Evolutionary conservation across 2,113 vertebrate species (phyloP).

Genomic region (Chelonoidis abingdonii): DNA sequence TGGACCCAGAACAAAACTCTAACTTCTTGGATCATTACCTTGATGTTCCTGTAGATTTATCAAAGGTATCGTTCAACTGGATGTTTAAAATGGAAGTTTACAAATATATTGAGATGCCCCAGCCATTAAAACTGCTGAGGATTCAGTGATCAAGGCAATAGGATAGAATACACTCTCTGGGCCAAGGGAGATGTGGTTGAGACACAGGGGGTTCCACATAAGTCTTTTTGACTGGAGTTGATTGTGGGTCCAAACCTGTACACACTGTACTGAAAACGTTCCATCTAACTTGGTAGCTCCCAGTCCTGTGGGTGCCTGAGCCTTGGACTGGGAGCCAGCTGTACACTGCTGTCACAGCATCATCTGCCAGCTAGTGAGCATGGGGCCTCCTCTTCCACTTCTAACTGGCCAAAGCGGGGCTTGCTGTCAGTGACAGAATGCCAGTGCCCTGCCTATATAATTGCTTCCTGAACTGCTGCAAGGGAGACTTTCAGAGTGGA

Average conservation of each 20-base stretch:
- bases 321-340: background rate
- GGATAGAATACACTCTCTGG: background rate
- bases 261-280: background rate
- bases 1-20: constrained; percentile 97
- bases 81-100: background rate
- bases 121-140: background rate
- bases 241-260: background rate
- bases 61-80: constrained; percentile 83
- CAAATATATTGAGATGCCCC: background rate
- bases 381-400: background rate
- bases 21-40: constrained; percentile 98
- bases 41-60: constrained; percentile 96
- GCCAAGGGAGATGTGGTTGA: background rate
- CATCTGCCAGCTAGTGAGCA: background rate
- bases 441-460: background rate
- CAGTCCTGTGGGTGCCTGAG: background rate
- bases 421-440: background rate
- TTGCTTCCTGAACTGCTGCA: background rate
- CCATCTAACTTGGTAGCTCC: background rate
- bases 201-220: background rate
- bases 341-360: background rate
- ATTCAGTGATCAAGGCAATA: background rate
- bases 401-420: background rate
- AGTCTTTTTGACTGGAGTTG: background rate
- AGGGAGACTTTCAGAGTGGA: background rate